Evolutionary conservation across 2,113 vertebrate genomes (phyloP), one percentile per base, ranked within the genome.

Genomic region (Sinocyclocheilus grahami): DNA sequence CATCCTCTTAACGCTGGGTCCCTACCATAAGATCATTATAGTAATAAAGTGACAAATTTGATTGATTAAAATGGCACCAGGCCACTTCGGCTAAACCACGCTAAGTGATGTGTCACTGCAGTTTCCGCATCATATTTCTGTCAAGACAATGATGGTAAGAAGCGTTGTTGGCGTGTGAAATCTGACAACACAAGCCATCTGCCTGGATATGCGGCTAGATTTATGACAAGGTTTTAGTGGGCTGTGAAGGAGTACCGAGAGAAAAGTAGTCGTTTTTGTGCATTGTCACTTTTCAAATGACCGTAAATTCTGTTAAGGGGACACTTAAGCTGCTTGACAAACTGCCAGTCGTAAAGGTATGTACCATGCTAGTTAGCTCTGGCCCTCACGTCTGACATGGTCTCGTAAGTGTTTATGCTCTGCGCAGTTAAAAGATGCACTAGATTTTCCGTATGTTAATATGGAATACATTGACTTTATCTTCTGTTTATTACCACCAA

Each of bases 121-220:
- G 95, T 97, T 98, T 97, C 96, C 95, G 93, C 95, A 96, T 96
- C 97, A 97, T 98, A 97, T 97, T 98, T 98, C 97, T 98, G 96
- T 95, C 97, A 96, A 95, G 96, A 97, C 96, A 96, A 96, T 95
- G 96, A 96, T 95, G 95, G 96, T 95, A 95, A 97, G 96, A 97
- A 95, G 95, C 95, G 95, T 96, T 98, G 97, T 97, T 96, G 95
- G 95, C 93, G 93, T 94, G 96, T 93, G 94, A 97, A 97, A 97
- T 96, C 95, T 93, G 96, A 97, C 96, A 97, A 96, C 96, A 95
- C 95, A 94, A 96, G 94, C 95, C 96, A 96, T 96, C 93, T 91
- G 95, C 93, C 95, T 94, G 86, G 93, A 90, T 88, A 89, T 88
- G 27, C 39, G 77, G 20, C 71, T 94, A 96, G 95, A 99, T 98